Percentiles rank a stretch among this genome's conserved stretches.
Evolutionary conservation across 1,140 invertebrate genomes (phyloP).

Genomic region (Bactericera cockerelli): DNA sequence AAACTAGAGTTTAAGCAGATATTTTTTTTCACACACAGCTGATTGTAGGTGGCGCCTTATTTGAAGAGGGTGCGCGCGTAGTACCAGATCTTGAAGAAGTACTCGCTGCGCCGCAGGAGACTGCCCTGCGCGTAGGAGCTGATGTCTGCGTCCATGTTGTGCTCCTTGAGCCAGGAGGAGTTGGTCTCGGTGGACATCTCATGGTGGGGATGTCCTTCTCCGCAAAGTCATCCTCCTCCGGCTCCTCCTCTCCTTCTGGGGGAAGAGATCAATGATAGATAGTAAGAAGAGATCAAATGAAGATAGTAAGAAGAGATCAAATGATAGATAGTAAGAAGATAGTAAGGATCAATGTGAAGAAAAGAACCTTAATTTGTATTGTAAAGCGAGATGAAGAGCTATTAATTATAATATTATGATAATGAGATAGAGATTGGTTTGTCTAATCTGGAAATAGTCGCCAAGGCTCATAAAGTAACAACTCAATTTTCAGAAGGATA

Average conservation of each 20-base stretch:
- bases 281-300: not conserved
- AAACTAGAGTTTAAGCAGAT: too few relatives aligned
- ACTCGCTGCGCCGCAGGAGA: constrained; percentile 69
- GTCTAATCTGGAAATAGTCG: too few relatives aligned
- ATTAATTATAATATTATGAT: too few relatives aligned
- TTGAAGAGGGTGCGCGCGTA: constrained; percentile 68
- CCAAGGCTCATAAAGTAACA: too few relatives aligned
- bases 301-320: constrained; percentile 8
- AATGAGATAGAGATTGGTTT: too few relatives aligned
- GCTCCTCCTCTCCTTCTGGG: constrained; percentile 19
- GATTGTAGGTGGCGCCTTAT: constrained; percentile 30
- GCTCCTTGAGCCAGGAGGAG: constrained; percentile 80
- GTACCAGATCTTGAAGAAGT: constrained; percentile 87
- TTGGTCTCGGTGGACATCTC: constrained; percentile 76
- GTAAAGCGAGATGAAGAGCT: too few relatives aligned
- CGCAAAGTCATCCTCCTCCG: constrained; percentile 35
- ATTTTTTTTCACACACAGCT: too few relatives aligned
- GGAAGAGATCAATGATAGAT: not conserved
- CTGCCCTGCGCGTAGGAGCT: constrained; percentile 67
- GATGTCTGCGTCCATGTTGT: constrained; percentile 85
- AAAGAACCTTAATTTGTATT: too few relatives aligned
- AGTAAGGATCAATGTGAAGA: not conserved
- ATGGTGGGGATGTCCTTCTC: constrained; percentile 49
- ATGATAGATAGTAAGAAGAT: not conserved
- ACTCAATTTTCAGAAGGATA: too few relatives aligned